These are phyloP conservation scores for Alentia gelatinosa DNA, from an alignment of 2,888 invertebrate genomes.

Conservation along the genomic window DNA sequence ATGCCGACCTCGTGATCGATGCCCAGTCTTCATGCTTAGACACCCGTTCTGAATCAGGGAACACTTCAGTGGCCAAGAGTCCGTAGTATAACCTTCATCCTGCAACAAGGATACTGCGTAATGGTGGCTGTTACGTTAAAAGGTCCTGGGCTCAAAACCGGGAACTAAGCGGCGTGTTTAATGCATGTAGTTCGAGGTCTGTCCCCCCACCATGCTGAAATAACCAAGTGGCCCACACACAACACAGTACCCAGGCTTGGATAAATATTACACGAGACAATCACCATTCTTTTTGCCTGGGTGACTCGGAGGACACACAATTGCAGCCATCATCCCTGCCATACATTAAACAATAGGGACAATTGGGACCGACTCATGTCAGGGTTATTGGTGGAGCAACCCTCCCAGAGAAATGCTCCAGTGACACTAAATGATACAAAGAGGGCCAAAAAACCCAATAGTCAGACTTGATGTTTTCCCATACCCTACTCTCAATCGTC, in stretches of 20 bases:
- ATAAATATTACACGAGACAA: slow-evolving; percentile 11
- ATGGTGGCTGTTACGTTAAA: slow-evolving; percentile 15
- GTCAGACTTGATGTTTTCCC: slow-evolving; percentile 6
- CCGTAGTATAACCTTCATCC: not conserved
- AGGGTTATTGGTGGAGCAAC: not conserved
- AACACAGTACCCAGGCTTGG: not conserved
- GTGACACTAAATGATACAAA: slow-evolving; percentile 38
- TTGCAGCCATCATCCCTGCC: slow-evolving; percentile 12
- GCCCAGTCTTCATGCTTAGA: not conserved
- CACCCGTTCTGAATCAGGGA: not conserved
- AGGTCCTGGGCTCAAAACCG: not conserved
- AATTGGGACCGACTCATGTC: not conserved
- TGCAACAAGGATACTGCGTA: not conserved
- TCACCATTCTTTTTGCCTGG: not conserved
- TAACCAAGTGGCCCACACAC: not conserved
- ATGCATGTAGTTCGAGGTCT: not conserved
- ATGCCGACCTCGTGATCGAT: not conserved
- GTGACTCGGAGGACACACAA: slow-evolving; percentile 1
- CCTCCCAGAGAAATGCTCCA: not conserved
- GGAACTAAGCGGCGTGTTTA: not conserved
- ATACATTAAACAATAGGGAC: slow-evolving; percentile 22
- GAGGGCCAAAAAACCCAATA: not conserved
- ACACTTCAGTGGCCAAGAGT: not conserved
- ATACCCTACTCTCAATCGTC: not conserved
- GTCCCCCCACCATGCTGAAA: not conserved